phyloP scores from a whole-genome alignment of 2,113 vertebrate species.

The Hemicordylus capensis region DNA sequence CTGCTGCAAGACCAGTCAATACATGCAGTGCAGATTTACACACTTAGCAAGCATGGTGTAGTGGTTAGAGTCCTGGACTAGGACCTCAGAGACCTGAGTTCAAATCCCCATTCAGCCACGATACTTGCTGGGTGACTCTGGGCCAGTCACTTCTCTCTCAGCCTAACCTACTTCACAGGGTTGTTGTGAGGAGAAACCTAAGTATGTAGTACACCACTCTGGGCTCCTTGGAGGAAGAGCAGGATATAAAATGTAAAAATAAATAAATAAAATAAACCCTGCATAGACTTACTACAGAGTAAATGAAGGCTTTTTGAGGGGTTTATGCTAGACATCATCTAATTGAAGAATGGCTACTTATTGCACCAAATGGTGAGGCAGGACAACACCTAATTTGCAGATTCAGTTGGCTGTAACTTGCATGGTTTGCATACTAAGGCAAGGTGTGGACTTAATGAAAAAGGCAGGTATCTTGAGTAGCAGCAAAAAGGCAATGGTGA shows the following conservation, averaged over 20 bases:
- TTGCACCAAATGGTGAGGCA: neutral
- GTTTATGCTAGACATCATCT: neutral
- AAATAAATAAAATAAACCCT: neutral
- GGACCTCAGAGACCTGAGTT: no score
- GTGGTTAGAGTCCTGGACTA: no score
- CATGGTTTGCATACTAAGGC: neutral
- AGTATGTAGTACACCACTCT: no score
- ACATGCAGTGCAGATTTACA: neutral
- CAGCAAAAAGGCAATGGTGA: neutral
- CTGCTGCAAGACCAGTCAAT: neutral
- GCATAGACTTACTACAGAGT: neutral
- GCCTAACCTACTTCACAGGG: no score
- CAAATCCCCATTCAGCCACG: no score
- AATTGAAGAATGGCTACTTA: neutral
- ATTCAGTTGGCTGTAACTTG: neutral
- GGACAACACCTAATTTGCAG: neutral
- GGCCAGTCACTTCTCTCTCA: no score
- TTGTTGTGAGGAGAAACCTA: no score
- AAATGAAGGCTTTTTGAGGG: neutral
- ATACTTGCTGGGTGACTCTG: no score
- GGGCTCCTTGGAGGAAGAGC: no score
- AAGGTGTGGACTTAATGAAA: neutral
- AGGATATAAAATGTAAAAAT: no score
- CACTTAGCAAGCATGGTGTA: no score
- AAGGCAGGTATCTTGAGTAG: neutral